Conservation (phyloP, 1,140 invertebrate species). For the Ips typographus region DNA sequence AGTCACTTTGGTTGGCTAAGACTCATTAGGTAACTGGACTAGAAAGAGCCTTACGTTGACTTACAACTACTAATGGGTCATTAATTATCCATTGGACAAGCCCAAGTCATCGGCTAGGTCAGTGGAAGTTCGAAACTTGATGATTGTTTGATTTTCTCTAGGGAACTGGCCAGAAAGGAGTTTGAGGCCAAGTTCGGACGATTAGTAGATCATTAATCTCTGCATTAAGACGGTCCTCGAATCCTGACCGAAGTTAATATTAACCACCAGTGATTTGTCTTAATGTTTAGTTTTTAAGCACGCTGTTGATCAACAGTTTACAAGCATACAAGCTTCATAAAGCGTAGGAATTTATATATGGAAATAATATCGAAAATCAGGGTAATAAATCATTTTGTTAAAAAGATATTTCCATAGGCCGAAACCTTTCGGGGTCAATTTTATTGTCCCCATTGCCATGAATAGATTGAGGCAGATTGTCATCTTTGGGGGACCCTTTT, state of each 20-base stretch:
- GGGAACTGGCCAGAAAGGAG: neutral
- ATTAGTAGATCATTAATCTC: slow-evolving; percentile 21
- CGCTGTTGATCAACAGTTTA: neutral
- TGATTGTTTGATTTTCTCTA: slow-evolving; percentile 4
- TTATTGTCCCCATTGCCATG: neutral
- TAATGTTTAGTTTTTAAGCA: neutral
- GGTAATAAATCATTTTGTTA: neutral
- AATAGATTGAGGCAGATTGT: too few relatives aligned
- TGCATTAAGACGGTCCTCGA: neutral
- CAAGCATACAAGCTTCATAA: neutral
- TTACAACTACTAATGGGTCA: neutral
- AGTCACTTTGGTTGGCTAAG: neutral
- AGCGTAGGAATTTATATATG: neutral
- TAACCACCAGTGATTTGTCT: neutral
- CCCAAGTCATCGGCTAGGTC: neutral
- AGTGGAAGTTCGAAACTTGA: slow-evolving; percentile 6
- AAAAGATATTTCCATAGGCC: slow-evolving; percentile 1
- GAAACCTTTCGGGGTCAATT: neutral
- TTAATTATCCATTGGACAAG: neutral
- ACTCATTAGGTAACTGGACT: neutral
- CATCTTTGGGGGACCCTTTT: too few relatives aligned
- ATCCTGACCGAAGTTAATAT: neutral
- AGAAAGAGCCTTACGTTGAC: neutral
- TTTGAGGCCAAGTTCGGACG: neutral
- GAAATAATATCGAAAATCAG: neutral